Evolutionary conservation across 2,797 vertebrate genomes (phyloP).

Genomic region (Eospalax fontanierii): DNA sequence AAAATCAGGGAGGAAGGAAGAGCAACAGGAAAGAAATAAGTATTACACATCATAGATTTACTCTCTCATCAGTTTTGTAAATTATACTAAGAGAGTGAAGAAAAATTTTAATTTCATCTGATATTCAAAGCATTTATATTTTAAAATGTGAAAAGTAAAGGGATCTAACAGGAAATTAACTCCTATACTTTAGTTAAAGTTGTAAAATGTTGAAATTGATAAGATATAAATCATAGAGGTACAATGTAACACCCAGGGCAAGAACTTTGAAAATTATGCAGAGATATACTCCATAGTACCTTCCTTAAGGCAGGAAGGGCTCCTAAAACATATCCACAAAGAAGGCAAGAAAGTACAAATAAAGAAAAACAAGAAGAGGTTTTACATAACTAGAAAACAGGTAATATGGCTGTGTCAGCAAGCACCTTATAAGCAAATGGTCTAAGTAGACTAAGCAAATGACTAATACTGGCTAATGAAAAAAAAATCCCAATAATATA

Average conservation of each 20-base stretch:
- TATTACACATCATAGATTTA: neutral
- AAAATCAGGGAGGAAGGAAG: neutral
- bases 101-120: neutral
- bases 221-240: neutral
- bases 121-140: slow-evolving; percentile 2
- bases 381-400: neutral
- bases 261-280: neutral
- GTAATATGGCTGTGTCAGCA: neutral
- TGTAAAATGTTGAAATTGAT: neutral
- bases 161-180: neutral
- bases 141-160: slow-evolving; percentile 4
- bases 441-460: neutral
- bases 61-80: neutral
- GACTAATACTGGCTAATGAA: neutral
- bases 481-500: neutral
- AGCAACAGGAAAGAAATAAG: neutral
- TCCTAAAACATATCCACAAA: slow-evolving; percentile 3
- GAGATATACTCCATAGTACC: neutral
- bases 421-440: neutral
- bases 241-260: neutral
- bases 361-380: neutral
- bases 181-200: neutral
- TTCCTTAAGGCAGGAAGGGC: neutral
- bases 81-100: neutral
- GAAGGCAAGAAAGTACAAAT: neutral